phyloP scores from a whole-genome alignment of 2,797 vertebrate genomes.

The Loriculus beryllinus region DNA sequence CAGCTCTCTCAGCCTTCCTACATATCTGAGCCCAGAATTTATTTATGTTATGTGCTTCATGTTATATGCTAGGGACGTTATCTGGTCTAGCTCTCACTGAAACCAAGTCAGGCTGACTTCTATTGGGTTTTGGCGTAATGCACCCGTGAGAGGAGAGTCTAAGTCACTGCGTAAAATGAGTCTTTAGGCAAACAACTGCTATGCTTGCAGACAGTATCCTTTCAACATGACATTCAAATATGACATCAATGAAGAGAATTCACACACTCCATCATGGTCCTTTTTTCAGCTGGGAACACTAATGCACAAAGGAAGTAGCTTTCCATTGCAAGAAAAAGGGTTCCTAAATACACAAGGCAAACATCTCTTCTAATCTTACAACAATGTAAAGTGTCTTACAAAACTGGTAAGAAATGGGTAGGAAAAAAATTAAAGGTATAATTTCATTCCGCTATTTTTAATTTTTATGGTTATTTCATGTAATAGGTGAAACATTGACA shows the following conservation, averaged over 20 bases:
- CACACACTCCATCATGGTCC: rapidly evolving
- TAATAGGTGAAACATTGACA: not conserved
- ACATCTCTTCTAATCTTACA: not conserved
- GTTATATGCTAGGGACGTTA: not conserved
- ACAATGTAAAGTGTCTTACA: not conserved
- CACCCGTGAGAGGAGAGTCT: not conserved
- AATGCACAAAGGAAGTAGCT: not conserved
- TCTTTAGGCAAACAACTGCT: not conserved
- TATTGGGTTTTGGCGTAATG: not conserved
- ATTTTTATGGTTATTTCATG: not conserved
- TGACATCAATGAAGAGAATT: not conserved
- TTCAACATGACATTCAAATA: not conserved
- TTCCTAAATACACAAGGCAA: not conserved
- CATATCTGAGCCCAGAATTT: not conserved
- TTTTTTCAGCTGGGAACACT: not conserved
- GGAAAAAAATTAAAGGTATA: not conserved
- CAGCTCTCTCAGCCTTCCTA: not conserved
- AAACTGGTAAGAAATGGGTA: not conserved
- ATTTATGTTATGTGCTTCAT: not conserved
- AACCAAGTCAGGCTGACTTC: not conserved
- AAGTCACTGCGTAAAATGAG: not conserved
- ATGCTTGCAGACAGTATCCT: not conserved
- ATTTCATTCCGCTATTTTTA: not conserved
- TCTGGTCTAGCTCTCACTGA: not conserved
- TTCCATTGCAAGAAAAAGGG: not conserved